Conservation (phyloP, 2,888 invertebrate species). For the Agrochola lota region DNA sequence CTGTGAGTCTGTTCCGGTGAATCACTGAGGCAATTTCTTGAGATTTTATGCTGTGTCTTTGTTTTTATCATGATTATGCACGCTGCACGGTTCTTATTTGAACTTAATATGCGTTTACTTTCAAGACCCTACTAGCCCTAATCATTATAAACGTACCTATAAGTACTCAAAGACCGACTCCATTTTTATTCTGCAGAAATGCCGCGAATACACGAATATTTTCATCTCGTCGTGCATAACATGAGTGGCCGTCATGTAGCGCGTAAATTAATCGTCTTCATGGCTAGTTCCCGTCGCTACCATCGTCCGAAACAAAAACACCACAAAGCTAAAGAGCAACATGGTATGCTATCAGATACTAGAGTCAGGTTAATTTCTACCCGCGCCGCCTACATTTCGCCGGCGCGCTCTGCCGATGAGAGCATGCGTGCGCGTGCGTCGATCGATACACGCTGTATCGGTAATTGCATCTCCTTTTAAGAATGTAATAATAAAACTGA, state of each 20-base stretch:
- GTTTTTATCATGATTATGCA: neutral
- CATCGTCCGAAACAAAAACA: conserved; percentile 67
- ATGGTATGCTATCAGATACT: conserved; percentile 67
- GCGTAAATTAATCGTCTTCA: conserved; percentile 76
- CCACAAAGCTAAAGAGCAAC: conserved; percentile 68
- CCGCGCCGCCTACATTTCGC: conserved; percentile 80
- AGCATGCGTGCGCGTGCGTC: conserved; percentile 67
- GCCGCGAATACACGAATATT: conserved; percentile 42
- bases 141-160: conserved; percentile 1
- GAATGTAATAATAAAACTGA: conserved; percentile 67
- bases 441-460: conserved; percentile 76
- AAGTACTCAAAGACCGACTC: neutral
- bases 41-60: conserved; percentile 27
- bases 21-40: neutral
- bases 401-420: conserved; percentile 69
- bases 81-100: neutral
- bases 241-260: conserved; percentile 59
- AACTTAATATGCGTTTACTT: conserved; percentile 11
- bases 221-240: conserved; percentile 46
- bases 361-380: conserved; percentile 74
- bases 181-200: conserved; percentile 34
- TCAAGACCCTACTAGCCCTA: conserved; percentile 10
- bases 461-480: conserved; percentile 77
- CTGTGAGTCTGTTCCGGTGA: conserved; percentile 47
- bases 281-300: conserved; percentile 70